Evolutionary conservation across 2,888 invertebrate species (phyloP), one percentile per base, ranked within the genome.

Genomic region (Caenorhabditis macrosperma): DNA sequence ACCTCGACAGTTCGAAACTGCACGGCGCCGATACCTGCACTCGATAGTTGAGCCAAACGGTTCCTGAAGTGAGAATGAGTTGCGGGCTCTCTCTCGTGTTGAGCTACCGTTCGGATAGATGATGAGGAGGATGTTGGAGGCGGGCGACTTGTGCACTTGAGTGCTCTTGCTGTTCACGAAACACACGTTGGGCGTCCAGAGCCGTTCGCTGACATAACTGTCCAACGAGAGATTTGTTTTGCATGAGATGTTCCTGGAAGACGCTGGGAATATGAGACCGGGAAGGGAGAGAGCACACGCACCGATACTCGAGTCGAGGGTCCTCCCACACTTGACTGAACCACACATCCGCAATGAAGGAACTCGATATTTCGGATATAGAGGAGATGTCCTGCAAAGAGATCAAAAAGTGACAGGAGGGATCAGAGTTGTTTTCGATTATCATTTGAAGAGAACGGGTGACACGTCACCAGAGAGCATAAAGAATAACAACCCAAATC

Each of bases 131-230:
- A 90, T 85, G 76, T 90, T 90, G 55, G 83, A 81, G 48, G 88
- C 86, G 4, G 90, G 90, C 1, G 85, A 85, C 61, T 81, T 82
- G 82, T 90, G 90, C 1, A 89, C 88, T 72, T 89, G 85, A 10
- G 89, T 88, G 63, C 87, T 84, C 61, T 90, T 90, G 60, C 86
- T 86, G 82, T 90, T 90, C 54, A 88, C 87, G 59, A 90, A 88
- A 67, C 88, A 89, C 35, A 90, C 89, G 72, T 90, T 90, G 1
- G 90, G 90, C 26, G 89, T 89, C 90, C 90, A 90, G 24, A 90
- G 80, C 20, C 83, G 69, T 38, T 87, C 87, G 20, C 88, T 86
- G 12, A 89, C 89, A n/a, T 87, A 87, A 35, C 85, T 84, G 81
- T 90, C 90, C 60, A 90, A 67, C 7, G 88, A 89, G 17, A 90